A percentile compares a stretch with the other conserved stretches of the same genome.
Evolutionary conservation across 2,888 invertebrate species (phyloP).

Genomic region (Cheilosia impressa): DNA sequence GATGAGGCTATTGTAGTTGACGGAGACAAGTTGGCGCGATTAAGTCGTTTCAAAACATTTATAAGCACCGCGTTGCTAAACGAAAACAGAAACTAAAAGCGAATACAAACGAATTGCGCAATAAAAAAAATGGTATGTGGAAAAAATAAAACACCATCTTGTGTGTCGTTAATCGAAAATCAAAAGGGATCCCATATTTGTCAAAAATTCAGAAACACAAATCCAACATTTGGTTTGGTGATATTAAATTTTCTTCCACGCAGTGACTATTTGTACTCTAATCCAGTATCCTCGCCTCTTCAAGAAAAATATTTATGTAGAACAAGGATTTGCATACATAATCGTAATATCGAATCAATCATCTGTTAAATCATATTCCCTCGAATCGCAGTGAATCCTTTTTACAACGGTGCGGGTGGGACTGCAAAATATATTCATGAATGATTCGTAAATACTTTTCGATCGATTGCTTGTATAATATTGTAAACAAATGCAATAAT

Average conservation of each 20-base stretch:
- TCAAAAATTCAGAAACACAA: conserved; percentile 5
- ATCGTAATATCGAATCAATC: conserved; percentile 60
- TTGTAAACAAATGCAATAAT: conserved; percentile 44
- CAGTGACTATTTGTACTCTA: background rate
- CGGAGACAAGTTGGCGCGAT: conserved; percentile 40
- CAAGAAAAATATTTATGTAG: conserved; percentile 15
- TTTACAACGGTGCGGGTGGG: conserved; percentile 27
- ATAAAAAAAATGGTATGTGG: conserved; percentile 30
- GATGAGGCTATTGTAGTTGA: conserved; percentile 26
- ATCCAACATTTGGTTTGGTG: conserved; percentile 19
- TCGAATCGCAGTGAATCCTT: conserved; percentile 23
- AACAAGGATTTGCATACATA: conserved; percentile 15
- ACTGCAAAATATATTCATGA: conserved; percentile 48
- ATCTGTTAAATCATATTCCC: conserved; percentile 49
- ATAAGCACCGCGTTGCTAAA: background rate
- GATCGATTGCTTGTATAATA: conserved; percentile 43
- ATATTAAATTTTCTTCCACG: background rate
- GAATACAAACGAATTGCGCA: conserved; percentile 18
- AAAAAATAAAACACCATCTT: background rate
- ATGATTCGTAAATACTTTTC: conserved; percentile 57
- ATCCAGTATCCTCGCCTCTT: conserved; percentile 12
- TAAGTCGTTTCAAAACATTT: conserved; percentile 17
- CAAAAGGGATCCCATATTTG: conserved; percentile 4
- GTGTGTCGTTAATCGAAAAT: background rate
- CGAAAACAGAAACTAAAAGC: conserved; percentile 5